These are phyloP conservation scores for Chorisops tibialis DNA, from an alignment of 2,888 invertebrate species.

Conservation along the genomic window DNA sequence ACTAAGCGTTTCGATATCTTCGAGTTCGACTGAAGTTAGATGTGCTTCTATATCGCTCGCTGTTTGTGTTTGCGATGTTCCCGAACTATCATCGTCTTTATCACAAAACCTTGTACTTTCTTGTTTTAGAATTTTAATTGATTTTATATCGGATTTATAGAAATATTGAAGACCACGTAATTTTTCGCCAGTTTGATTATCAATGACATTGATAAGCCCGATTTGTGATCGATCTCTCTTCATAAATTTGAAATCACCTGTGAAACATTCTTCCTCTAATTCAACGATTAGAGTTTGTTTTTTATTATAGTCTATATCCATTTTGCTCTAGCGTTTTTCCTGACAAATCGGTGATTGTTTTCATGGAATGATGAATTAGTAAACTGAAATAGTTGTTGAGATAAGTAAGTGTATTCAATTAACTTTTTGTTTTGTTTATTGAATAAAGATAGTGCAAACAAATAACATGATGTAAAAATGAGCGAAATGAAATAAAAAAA, in stretches of 20 bases:
- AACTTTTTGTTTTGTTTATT: no score
- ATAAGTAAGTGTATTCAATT: not conserved
- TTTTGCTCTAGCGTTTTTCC: not conserved
- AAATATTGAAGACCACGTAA: conserved; percentile 26
- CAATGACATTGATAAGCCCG: conserved; percentile 27
- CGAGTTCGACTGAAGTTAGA: conserved; percentile 27
- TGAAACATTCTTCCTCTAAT: conserved; percentile 29
- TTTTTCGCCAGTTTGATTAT: conserved; percentile 20
- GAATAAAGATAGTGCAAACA: no score
- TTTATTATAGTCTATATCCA: conserved; percentile 18
- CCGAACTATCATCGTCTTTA: not conserved
- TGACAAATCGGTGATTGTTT: not conserved
- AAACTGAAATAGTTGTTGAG: not conserved
- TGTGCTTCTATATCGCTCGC: not conserved
- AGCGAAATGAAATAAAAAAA: no score
- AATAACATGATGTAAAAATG: no score
- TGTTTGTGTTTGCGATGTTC: not conserved
- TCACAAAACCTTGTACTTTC: conserved; percentile 3
- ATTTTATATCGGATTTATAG: conserved; percentile 29
- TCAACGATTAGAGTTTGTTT: conserved; percentile 21
- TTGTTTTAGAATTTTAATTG: conserved; percentile 25
- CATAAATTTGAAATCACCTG: conserved; percentile 26
- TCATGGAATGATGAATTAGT: not conserved
- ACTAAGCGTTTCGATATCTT: conserved; percentile 34
- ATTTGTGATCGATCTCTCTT: conserved; percentile 27